Base-by-base conservation (phyloP, 1,140 invertebrate species). In the Pachypsylla venusta region DNA sequence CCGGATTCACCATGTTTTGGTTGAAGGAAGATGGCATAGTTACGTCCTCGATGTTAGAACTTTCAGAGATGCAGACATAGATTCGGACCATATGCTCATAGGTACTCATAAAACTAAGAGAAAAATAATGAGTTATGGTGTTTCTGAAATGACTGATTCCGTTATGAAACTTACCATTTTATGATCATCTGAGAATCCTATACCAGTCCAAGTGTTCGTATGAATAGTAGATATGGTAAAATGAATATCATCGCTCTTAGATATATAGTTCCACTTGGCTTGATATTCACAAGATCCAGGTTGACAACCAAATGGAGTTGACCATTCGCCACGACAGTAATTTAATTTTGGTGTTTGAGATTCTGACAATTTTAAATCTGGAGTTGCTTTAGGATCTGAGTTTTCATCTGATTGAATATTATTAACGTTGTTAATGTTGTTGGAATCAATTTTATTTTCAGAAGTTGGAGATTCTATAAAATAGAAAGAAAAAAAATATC, bases 201-300 rank as follows among this genome's bases (percentile, higher is more conserved):
- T 89, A 1, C 93, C 94, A 1, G 92, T 94, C 94, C 94, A 98
- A 13, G 79, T 78, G 60, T 91, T 81, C 0, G 78, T 81, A 61
- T 91, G 76, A 12, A 79, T 83, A 0, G 89, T 93, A 16, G 81
- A 78, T n/a, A 98, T 83, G 1, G 83, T 87, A 71, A 97, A 98
- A 24, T 78, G 76, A 54, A 98, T 82, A 22, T 82, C 78, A 68
- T 94, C 89, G 65, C 79, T 79, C 61, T 75, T 75, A 7, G 82
- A 81, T 4, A 85, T 73, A 64, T 89, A 92, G 65, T 83, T 79
- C 94, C 94, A 98, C 35, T 77, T 76, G 3, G 85, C 87, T 57
- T 78, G 80, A 69, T 93, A 95, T 66, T 90, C 83, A 69, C 90
- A 95, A 19, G 81, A 81, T 48, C 76, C 74, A 63, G 77, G 71